phyloP scores from a whole-genome alignment of 2,797 vertebrate genomes.

The Xenops minutus region DNA sequence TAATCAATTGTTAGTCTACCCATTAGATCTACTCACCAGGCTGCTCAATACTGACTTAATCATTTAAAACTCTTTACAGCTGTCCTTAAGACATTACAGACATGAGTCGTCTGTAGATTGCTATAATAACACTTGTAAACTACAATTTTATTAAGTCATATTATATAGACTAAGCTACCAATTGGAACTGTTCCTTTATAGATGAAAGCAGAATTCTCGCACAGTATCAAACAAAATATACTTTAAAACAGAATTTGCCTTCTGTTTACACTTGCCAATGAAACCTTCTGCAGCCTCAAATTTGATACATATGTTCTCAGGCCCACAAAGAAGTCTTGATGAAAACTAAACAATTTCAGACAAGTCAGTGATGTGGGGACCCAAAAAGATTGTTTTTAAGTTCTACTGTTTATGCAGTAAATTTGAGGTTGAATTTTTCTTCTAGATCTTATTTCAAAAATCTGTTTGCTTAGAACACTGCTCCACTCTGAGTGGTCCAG shows the following conservation, averaged over 20 bases:
- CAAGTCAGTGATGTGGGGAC: neutral
- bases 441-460: neutral
- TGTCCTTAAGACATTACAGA: constrained; percentile 62
- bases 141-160: constrained; percentile 56
- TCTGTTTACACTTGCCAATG: constrained; percentile 28
- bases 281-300: constrained; percentile 42
- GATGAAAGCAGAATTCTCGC: constrained; percentile 42
- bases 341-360: constrained; percentile 10
- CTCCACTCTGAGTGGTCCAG: neutral
- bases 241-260: constrained; percentile 19
- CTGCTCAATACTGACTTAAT: constrained; percentile 20
- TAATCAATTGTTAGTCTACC: constrained; percentile 51
- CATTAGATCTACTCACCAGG: constrained; percentile 46
- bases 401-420: neutral
- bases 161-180: constrained; percentile 60
- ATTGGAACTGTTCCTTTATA: constrained; percentile 4
- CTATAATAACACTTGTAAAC: constrained; percentile 54
- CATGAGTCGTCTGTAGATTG: constrained; percentile 22
- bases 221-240: constrained; percentile 25
- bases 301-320: constrained; percentile 36
- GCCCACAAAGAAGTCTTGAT: neutral
- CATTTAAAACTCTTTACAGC: constrained; percentile 54
- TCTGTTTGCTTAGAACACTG: neutral
- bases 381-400: neutral
- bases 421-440: neutral